Conservation (phyloP, 2,888 invertebrate genomes). For the Trachelus iudaicus region DNA sequence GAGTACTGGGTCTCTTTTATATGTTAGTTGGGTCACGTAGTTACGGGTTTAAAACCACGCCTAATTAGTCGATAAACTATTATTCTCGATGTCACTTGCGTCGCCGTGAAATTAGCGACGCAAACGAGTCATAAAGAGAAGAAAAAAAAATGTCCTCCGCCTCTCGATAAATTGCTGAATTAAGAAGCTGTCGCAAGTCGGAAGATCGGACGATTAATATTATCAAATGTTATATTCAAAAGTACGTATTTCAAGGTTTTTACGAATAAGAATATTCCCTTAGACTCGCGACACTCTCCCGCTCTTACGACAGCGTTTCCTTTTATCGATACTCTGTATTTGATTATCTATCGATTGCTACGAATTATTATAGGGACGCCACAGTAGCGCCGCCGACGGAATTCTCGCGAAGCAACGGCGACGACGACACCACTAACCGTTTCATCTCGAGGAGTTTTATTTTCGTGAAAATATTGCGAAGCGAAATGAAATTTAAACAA, state of each 20-base stretch:
- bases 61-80: constrained; percentile 7
- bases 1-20: not conserved
- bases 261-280: not conserved
- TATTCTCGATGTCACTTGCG: constrained; percentile 17
- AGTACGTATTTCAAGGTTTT: not conserved
- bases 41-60: not conserved
- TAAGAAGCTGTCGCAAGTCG: not conserved
- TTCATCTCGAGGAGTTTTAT: not conserved
- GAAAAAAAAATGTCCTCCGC: not conserved
- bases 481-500: not conserved
- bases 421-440: not conserved
- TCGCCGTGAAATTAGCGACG: constrained; percentile 15
- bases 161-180: not conserved
- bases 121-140: constrained; percentile 13
- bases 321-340: not conserved
- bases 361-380: not conserved
- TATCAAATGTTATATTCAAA: not conserved
- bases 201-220: not conserved
- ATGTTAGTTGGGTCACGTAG: not conserved
- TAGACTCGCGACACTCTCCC: not conserved
- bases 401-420: not conserved
- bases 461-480: not conserved
- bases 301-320: not conserved
- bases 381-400: not conserved
- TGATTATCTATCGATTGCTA: not conserved